Evolutionary conservation across 2,113 vertebrate genomes (phyloP).

Genomic region (Leucopsar rothschildi): DNA sequence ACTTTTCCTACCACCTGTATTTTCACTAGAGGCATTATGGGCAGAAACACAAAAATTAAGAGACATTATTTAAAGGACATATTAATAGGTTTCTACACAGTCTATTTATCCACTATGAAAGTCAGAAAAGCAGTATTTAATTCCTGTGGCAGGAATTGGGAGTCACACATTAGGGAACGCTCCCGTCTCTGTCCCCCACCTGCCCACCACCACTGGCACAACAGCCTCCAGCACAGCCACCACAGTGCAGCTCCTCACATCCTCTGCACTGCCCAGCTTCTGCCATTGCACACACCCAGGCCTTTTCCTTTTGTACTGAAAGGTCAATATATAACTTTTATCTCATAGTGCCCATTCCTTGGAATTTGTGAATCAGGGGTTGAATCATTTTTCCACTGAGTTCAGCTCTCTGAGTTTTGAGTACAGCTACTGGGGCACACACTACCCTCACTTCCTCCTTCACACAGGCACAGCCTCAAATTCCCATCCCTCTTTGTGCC

Average conservation of each 20-base stretch:
- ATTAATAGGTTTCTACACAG: neutral
- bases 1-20: neutral
- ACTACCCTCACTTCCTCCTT: neutral
- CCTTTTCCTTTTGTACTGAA: neutral
- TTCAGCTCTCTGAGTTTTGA: neutral
- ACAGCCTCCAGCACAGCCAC: neutral
- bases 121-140: neutral
- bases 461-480: neutral
- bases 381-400: neutral
- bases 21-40: neutral
- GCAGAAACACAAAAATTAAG: neutral
- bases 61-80: neutral
- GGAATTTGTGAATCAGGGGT: neutral
- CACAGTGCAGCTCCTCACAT: neutral
- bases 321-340: neutral
- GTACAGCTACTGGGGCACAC: neutral
- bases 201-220: neutral
- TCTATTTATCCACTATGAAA: neutral
- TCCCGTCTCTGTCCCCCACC: neutral
- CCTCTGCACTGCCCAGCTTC: neutral
- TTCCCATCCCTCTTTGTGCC: neutral
- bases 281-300: neutral
- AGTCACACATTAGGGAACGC: neutral
- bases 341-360: neutral
- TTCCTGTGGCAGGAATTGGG: neutral